Percentiles rank a stretch among this genome's conserved stretches.
Evolutionary conservation across 2,888 invertebrate genomes (phyloP).

Genomic region (Endotricha flammealis): DNA sequence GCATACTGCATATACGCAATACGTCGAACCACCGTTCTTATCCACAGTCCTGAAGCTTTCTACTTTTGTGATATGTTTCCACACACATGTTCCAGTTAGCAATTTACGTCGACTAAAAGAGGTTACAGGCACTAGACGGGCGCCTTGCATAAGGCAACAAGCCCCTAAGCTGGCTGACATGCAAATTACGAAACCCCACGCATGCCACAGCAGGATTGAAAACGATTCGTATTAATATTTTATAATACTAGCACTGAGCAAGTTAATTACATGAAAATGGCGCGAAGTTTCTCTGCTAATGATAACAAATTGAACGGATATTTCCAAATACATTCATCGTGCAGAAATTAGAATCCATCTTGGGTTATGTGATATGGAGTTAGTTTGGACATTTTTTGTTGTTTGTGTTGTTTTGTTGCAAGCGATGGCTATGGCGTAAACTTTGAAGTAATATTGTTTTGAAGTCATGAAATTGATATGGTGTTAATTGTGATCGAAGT

Average conservation of each 20-base stretch:
- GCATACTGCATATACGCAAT: background rate
- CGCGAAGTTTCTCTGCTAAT: conserved; percentile 27
- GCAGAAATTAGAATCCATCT: background rate
- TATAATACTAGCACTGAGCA: conserved; percentile 13
- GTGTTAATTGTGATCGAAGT: no score
- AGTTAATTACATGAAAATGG: conserved; percentile 26
- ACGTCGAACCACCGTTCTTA: background rate
- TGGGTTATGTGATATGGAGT: background rate
- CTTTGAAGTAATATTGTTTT: no score
- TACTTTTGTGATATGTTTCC: conserved; percentile 35
- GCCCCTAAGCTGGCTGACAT: conserved; percentile 57
- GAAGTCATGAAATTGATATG: no score
- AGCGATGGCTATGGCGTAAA: no score
- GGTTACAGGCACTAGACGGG: conserved; percentile 33
- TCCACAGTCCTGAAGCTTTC: conserved; percentile 6
- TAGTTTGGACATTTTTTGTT: no score
- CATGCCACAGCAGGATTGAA: conserved; percentile 31
- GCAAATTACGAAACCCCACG: conserved; percentile 49
- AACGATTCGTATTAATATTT: conserved; percentile 19
- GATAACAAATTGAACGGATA: conserved; percentile 28
- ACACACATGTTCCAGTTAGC: conserved; percentile 47
- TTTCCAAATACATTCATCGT: conserved; percentile 16
- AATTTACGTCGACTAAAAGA: conserved; percentile 50
- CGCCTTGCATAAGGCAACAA: conserved; percentile 57
- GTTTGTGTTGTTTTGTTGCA: no score